These are phyloP conservation scores for Sylvilagus floridanus DNA, from an alignment of 2,797 vertebrate genomes.

Conservation along the genomic window DNA sequence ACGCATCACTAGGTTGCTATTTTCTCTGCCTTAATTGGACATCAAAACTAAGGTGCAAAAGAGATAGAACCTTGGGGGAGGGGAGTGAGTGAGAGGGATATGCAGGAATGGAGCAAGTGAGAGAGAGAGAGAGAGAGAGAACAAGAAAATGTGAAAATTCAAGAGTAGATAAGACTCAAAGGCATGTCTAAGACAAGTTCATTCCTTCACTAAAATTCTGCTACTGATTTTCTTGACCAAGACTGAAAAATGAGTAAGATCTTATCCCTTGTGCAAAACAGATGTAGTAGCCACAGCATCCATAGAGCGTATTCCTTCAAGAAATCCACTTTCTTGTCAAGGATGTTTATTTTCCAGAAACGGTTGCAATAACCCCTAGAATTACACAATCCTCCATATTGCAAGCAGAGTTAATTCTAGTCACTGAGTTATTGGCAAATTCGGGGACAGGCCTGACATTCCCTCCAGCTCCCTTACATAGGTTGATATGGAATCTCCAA, in stretches of 20 bases:
- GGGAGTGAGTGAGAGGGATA: neutral
- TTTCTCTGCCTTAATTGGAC: neutral
- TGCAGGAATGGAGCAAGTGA: neutral
- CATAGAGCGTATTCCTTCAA: neutral
- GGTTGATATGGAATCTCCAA: neutral
- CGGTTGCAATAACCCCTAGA: neutral
- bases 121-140: neutral
- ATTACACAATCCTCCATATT: neutral
- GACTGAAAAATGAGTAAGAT: neutral
- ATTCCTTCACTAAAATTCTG: neutral
- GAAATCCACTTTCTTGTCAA: neutral
- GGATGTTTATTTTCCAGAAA: neutral
- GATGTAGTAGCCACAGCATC: neutral
- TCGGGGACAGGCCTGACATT: neutral
- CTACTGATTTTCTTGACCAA: neutral
- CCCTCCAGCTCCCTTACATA: fast-evolving
- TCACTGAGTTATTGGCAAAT: neutral
- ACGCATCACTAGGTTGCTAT: neutral
- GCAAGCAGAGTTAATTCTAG: neutral
- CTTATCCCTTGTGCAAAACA: neutral
- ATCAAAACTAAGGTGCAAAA: neutral
- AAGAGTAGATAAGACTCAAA: neutral
- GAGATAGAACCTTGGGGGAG: neutral
- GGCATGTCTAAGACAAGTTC: fast-evolving
- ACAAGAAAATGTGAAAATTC: neutral